Conservation (phyloP, 1,140 invertebrate species). For the Lasioglossum baleicum region DNA sequence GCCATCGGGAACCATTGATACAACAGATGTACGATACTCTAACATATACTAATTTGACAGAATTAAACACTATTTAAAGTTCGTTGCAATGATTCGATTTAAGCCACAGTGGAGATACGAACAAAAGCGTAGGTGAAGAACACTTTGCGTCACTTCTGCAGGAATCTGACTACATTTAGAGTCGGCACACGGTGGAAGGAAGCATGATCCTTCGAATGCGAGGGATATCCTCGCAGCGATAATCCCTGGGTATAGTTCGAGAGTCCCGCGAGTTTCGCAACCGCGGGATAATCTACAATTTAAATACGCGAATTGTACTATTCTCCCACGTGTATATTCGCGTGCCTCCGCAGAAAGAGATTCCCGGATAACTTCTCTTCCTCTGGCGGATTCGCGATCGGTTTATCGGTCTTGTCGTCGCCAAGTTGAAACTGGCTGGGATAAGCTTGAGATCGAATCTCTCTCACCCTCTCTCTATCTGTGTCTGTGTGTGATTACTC, state of each 20-base stretch:
- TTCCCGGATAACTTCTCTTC: not conserved
- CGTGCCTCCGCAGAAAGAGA: not conserved
- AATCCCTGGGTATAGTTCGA: not conserved
- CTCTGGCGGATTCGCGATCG: constrained; percentile 39
- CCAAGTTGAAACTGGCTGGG: not conserved
- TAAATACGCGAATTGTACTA: constrained; percentile 36
- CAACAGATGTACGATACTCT: too few relatives aligned
- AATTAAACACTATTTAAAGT: too few relatives aligned
- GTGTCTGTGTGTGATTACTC: too few relatives aligned
- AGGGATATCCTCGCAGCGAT: not conserved
- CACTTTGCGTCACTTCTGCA: too few relatives aligned
- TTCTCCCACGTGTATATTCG: not conserved
- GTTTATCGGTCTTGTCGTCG: not conserved
- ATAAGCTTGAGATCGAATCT: not conserved
- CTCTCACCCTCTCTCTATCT: too few relatives aligned
- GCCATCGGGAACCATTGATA: not conserved
- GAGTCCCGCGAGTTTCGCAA: constrained; percentile 26
- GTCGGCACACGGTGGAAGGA: too few relatives aligned
- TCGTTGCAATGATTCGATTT: too few relatives aligned
- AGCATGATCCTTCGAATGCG: too few relatives aligned
- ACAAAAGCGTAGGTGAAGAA: too few relatives aligned
- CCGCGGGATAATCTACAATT: constrained; percentile 52
- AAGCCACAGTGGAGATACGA: too few relatives aligned
- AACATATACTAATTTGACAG: too few relatives aligned
- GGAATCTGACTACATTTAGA: too few relatives aligned